Conservation (phyloP, 2,797 vertebrate genomes). For the Diplodus puntazzo region DNA sequence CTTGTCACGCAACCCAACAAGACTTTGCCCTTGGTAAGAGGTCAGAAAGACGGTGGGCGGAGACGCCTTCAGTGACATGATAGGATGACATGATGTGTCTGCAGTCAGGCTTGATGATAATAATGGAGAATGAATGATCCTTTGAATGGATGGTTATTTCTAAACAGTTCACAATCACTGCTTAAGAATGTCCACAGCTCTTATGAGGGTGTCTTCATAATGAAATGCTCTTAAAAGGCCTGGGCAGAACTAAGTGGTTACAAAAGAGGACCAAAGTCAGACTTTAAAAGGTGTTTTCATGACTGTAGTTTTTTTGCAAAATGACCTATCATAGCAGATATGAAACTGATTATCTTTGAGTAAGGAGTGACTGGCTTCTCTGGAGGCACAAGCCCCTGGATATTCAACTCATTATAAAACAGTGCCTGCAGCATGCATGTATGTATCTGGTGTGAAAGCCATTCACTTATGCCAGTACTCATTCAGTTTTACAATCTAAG, state of each 20-base stretch:
- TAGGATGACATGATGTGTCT: slow-evolving; percentile 9
- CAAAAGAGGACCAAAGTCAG: background rate
- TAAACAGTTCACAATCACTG: background rate
- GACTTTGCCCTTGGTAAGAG: slow-evolving; percentile 27
- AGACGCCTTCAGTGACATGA: slow-evolving; percentile 2
- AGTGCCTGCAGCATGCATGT: background rate
- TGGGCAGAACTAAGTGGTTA: background rate
- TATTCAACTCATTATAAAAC: background rate
- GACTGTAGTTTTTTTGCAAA: background rate
- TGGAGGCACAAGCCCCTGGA: background rate
- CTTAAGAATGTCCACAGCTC: background rate
- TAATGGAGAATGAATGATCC: background rate
- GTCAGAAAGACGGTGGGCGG: slow-evolving; percentile 10
- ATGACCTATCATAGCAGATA: background rate
- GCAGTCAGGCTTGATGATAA: slow-evolving; percentile 1
- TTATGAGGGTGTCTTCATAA: background rate
- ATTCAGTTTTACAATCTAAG: background rate
- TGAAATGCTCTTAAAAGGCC: background rate
- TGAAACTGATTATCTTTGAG: background rate
- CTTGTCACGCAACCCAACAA: slow-evolving; percentile 46
- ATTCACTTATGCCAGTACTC: background rate
- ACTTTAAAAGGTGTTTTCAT: background rate
- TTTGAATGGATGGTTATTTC: background rate
- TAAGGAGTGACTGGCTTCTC: slow-evolving; percentile 10
- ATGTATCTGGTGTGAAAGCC: slow-evolving; percentile 6